Base-by-base conservation (phyloP, 2,113 vertebrate species). In the Zootoca vivipara region DNA sequence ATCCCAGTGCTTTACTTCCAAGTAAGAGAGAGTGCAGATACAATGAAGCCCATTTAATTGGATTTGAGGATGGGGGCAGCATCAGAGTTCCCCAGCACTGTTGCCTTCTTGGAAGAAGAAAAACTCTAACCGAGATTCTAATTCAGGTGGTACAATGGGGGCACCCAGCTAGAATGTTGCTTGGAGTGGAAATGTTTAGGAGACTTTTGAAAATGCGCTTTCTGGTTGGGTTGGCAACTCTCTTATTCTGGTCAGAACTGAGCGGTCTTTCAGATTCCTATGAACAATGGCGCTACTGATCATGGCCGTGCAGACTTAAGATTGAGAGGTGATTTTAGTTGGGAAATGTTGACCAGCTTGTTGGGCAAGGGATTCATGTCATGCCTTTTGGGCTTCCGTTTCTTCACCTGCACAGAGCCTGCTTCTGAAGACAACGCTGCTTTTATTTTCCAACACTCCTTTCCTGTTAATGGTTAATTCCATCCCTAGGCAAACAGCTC, bases 391-490 rank as follows among this genome's bases (percentile, higher is more conserved):
- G 52, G 56, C 58, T 75, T 65, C 30, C 18, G 40, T 46, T 64
- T 65, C 35, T 42, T 82, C 56, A n/a, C 22, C 35, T 58, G 46
- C 15, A 0, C 26, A 33, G 24, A 86, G 74, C 18, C 20, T 12
- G 9, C 28, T 35, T 79, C 78, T 69, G 40, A 69, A 70, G 13
- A n/a, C 64, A 12, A 5, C 42, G 24, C 30, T 52, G 77, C 46
- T 70, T 72, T n/a, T 52, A 24, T 46, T 78, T 78, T 16, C 46
- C 35, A 40, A 33, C 33, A 35, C 72, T 1, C 8, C n/a, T 8
- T 30, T 65, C 22, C 4, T 82, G 56, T 82, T 87, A 65, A 75
- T 88, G 40, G 56, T 75, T 88, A 88, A 82, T 38, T 67, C 38
- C 22, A 16, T 82, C 28, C 20, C 65, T 52, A 24, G 28, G 46